phyloP scores from a whole-genome alignment of 2,797 vertebrate species.

The Parauchenoglanis ngamensis region DNA sequence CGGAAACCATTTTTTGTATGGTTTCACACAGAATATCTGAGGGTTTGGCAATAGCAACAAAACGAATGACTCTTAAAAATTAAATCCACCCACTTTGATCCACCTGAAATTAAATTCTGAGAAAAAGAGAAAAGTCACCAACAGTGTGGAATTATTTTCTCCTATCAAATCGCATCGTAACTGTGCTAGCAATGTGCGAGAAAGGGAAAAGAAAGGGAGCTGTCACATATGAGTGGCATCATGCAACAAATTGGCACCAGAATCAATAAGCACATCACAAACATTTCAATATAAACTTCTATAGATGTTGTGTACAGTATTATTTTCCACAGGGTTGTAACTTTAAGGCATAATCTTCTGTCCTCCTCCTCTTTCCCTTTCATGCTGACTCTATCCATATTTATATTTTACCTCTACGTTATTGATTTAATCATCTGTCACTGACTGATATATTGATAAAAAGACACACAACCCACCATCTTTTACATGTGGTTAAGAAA shows the following conservation, averaged over 20 bases:
- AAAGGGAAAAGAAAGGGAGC: not conserved
- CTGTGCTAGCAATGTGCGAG: not conserved
- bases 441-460: conserved; percentile 41
- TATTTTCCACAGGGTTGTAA: not conserved
- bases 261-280: not conserved
- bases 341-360: conserved; percentile 20
- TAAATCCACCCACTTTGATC: not conserved
- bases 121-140: not conserved
- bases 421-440: conserved; percentile 41
- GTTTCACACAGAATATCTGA: not conserved
- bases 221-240: not conserved
- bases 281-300: not conserved
- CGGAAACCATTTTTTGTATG: not conserved
- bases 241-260: not conserved
- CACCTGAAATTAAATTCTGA: not conserved
- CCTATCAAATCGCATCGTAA: not conserved
- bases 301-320: not conserved
- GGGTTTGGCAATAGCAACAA: not conserved
- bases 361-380: conserved; percentile 1
- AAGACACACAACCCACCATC: not conserved
- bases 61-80: not conserved
- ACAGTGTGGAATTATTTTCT: not conserved
- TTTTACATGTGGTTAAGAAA: conserved; percentile 34
- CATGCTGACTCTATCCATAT: conserved; percentile 28
- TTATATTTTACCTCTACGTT: not conserved